A percentile compares a stretch with the other conserved stretches of the same genome.
Conservation (phyloP, 1,140 invertebrate species). For the Saccostrea glomerata region DNA sequence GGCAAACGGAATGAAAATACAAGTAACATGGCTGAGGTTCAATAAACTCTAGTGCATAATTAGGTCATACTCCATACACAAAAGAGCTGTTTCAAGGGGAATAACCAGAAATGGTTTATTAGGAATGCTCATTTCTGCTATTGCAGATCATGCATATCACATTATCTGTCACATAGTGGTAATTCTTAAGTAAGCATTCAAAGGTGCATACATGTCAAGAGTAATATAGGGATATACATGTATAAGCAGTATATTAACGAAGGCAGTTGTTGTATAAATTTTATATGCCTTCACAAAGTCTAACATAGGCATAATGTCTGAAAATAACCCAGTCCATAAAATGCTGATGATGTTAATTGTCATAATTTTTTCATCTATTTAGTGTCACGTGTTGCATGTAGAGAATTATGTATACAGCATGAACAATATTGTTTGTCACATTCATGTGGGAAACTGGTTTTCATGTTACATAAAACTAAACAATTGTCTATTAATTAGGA, state of each 20-base stretch:
- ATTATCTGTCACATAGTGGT: not conserved
- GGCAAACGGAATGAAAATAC: constrained; percentile 28
- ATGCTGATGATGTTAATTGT: too few species aligned
- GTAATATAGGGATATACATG: not conserved
- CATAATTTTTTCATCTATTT: too few species aligned
- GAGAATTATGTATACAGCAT: too few species aligned
- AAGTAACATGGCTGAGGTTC: constrained; percentile 41
- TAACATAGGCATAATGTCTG: too few species aligned
- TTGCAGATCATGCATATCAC: not conserved
- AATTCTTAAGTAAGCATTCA: not conserved
- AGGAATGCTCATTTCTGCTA: not conserved
- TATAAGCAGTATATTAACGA: not conserved
- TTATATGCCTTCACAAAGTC: too few species aligned
- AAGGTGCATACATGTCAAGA: not conserved
- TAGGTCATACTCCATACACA: constrained; percentile 46
- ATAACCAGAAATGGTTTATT: not conserved
- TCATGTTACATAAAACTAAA: too few species aligned
- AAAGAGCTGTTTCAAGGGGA: constrained; percentile 37
- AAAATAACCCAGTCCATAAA: too few species aligned
- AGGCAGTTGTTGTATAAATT: not conserved
- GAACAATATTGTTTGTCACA: too few species aligned
- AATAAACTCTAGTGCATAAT: constrained; percentile 45
- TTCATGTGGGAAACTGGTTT: too few species aligned
- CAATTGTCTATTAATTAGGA: too few species aligned
- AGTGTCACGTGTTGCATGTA: too few species aligned